Evolutionary conservation across 1,140 invertebrate species (phyloP).

Genomic region (Mercenaria mercenaria): DNA sequence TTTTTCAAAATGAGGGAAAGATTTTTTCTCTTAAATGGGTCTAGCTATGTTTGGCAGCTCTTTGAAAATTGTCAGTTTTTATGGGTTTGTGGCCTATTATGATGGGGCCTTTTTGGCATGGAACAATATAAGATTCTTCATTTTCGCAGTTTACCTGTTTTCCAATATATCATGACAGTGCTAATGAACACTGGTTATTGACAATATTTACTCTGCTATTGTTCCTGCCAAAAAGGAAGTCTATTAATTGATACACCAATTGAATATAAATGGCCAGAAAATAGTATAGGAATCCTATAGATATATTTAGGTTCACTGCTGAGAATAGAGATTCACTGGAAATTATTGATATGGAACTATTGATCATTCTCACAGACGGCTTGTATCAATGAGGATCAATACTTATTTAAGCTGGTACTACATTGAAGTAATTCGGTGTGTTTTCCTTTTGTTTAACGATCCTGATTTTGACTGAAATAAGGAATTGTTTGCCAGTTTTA

Average conservation of each 20-base stretch:
- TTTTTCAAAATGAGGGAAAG: too few species aligned
- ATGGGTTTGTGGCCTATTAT: too few species aligned
- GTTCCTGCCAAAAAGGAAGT: not conserved
- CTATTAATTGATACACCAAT: not conserved
- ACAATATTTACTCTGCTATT: not conserved
- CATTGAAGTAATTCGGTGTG: not conserved
- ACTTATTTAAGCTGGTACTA: slow-evolving; percentile 2
- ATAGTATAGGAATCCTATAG: not conserved
- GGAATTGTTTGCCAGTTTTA: not conserved
- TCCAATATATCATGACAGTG: too few species aligned
- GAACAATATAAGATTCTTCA: too few species aligned
- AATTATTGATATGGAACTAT: slow-evolving; percentile 28
- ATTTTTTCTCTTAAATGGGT: too few species aligned
- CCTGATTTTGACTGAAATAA: not conserved
- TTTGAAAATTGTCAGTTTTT: too few species aligned
- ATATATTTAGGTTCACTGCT: not conserved
- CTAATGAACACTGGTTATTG: too few species aligned
- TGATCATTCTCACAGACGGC: slow-evolving; percentile 6
- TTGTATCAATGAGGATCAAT: not conserved
- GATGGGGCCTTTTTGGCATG: too few species aligned
- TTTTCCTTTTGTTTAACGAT: not conserved
- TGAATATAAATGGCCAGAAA: not conserved
- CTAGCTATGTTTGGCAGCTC: too few species aligned
- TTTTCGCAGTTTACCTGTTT: too few species aligned
- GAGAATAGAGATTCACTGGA: not conserved